Base-by-base conservation (phyloP, 2,888 invertebrate genomes). In the Machimus rusticus region DNA sequence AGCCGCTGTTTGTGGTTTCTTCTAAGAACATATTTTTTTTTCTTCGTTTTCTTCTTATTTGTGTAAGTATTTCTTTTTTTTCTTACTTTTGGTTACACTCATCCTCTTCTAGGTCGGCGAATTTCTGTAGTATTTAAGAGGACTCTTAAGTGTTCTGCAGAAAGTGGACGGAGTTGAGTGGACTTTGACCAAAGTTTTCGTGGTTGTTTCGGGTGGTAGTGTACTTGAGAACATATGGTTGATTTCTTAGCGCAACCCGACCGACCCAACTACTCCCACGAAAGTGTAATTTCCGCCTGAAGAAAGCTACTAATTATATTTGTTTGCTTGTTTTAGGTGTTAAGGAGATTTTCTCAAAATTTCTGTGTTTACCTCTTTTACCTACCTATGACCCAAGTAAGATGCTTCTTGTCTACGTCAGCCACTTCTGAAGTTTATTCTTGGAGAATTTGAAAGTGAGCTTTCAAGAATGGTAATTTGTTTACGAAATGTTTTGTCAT, bases 1-100 rank as follows among this genome's bases (percentile, higher is more conserved):
- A 74, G 39, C 31, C 28, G 28, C 34, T 74, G 74, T 43, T 85
- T 74, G 85, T 16, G 85, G 85, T 85, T 85, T 43, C 74, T 74
- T 74, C 43, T 31, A 85, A 31, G 74, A 74, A 46, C 14, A 46
- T 43, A n/a, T 34, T 34, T 34, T 34, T 34, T 34, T 34, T 34
- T 34, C 34, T 34, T 5, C 34, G 6, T 34, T 43, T 23, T 78
- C 37, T 43, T 78, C 5, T 43, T 16, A 19, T 46, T 43, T 43
- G n/a, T 39, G 2, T 28, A 39, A n/a, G n/a, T n/a, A n/a, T n/a
- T n/a, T n/a, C n/a, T 79, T 6, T 9, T 46, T 79, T 46, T 79
- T 43, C 46, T 4, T 66, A 23, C 19, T 23, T 66, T 66, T 66
- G 9, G 28, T 19, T 66, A 12, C 23, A 9, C 19, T 66, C 66